phyloP scores from a whole-genome alignment of 2,113 vertebrate genomes.

The Peromyscus californicus region DNA sequence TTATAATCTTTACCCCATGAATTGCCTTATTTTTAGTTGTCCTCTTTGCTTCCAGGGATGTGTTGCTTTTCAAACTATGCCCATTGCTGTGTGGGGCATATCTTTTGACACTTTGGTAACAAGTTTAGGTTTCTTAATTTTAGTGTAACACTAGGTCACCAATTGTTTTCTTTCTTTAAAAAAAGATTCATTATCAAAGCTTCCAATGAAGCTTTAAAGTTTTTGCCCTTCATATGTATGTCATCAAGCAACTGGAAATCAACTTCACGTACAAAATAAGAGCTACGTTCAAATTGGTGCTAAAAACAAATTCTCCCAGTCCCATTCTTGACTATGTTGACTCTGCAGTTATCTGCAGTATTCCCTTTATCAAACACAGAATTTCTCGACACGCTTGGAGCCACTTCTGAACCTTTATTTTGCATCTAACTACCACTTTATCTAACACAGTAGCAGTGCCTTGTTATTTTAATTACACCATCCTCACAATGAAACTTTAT shows the following conservation, averaged over 20 bases:
- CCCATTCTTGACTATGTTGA: neutral
- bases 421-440: neutral
- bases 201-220: neutral
- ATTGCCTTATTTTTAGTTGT: neutral
- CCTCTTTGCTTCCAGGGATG: neutral
- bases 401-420: conserved; percentile 8
- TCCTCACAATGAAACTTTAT: neutral
- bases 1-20: neutral
- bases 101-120: neutral
- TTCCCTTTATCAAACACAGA: conserved; percentile 20
- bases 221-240: conserved; percentile 3
- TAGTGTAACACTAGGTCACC: neutral
- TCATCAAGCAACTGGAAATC: neutral
- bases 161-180: conserved; percentile 11
- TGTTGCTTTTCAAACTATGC: neutral
- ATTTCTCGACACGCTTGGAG: neutral
- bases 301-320: conserved; percentile 2
- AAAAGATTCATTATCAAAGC: conserved; percentile 13
- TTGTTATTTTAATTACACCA: neutral
- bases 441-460: neutral
- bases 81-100: neutral
- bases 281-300: neutral
- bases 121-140: conserved; percentile 8
- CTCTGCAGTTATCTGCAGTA: neutral
- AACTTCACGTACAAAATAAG: neutral